Base-by-base conservation (phyloP, 2,888 invertebrate genomes). In the Pemphredon lugubris region DNA sequence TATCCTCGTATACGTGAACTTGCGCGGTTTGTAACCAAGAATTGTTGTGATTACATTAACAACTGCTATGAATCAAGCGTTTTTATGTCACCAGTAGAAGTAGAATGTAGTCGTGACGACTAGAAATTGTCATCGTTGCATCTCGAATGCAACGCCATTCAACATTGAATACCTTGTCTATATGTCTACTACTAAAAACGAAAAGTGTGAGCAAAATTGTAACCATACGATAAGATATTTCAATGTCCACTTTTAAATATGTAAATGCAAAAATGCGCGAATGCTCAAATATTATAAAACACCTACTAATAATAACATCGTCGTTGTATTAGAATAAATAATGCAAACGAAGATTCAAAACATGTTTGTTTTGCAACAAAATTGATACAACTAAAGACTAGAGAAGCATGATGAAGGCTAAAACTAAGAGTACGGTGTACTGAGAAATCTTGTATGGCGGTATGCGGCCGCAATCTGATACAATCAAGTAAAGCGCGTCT, bases 1-100 rank as follows among this genome's bases (percentile, higher is more conserved):
- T 94, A 95, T 84, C 87, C 90, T 5, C 90, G 92, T 69, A 95
- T 95, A 73, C 95, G 94, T 88, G 91, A 92, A 47, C 92, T 96
- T 55, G 95, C 96, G 0, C 88, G 90, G 47, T 90, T 92, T 71
- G 95, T 96, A 0, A 92, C 95, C 63, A 90, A 92, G 73, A 94
- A 95, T 89, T 95, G 95, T 88, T 60, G 69, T 54, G 69, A 72
- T 16, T 73, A 75, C 6, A 72, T 63, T 64, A 68, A 30, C 3
- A 78, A 55, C 32, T 55, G 63, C 32, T 60, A 74, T 26, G 55
- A 73, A 18, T 53, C 50, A 30, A 69, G 75, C 39, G 34, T 42
- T 37, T 48, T 51, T 23, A 73, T 70, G 53, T 72, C 75, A 34
- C 50, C 74, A 13, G 63, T 75, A 18, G 73, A 81, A 21, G 67